Base-by-base conservation (phyloP, 37 sponge, comb jelly and placozoan genomes). In the Tethya wilhelma region DNA sequence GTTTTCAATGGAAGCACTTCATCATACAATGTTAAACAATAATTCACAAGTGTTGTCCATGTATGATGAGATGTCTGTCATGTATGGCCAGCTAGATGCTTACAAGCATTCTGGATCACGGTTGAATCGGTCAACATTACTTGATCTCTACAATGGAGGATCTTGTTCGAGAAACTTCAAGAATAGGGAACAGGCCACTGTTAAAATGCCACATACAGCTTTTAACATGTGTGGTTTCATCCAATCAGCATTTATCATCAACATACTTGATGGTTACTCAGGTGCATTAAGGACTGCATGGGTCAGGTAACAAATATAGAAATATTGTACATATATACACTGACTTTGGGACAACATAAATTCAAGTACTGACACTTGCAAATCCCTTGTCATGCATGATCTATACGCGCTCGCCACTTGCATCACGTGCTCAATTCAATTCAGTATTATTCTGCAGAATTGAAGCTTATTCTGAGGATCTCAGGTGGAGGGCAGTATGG, bases 121-220 rank as follows among this genome's bases (percentile, higher is more conserved):
- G 8, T 44, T 44, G 44, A 44, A 70, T 70, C 42, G 71, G 2
- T 70, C 71, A 4, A 70, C 71, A 8, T 29, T 70, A 2, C 71
- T 70, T 1, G 45, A 70, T 2, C 45, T 70, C 44, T 70, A 70
- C 71, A 70, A 70, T 70, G 71, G 71, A 8, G 71, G 71, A 11
- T 44, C 45, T 19, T 70, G 71, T 42, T 70, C 44, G 26, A 38
- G 71, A 38, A 44, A 41, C 41, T 70, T 70, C 29, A 38, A 44
- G 9, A 70, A 44, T 9, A 4, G 4, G 53, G 53, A 49, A 4
- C 5, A 64, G 19, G 66, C 4, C 4, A 5, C 36, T 19, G 4
- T 30, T 3, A 70, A 44, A 17, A 38, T 70, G 45, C 71, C 22
- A 20, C 44, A 30, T 2, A 70, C 71, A 23, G 71, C 71, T 29